Percentiles rank a stretch among this genome's conserved stretches.
These are phyloP conservation scores for Xyrichtys novacula DNA, from an alignment of 2,797 vertebrate genomes.

Conservation along the genomic window DNA sequence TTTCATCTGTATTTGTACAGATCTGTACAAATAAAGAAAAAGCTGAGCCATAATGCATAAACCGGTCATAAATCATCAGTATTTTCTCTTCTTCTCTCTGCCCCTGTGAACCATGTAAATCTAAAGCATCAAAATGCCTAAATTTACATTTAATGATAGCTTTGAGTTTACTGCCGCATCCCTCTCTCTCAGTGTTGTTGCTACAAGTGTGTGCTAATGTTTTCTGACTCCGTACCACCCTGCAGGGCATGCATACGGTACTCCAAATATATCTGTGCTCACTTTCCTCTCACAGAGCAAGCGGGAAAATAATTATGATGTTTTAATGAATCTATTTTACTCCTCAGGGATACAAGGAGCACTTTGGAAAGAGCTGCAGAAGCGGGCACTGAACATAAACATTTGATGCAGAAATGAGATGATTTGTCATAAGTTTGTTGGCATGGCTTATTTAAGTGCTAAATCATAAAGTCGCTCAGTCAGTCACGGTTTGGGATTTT, in stretches of 20 bases:
- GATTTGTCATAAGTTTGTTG: conserved; percentile 18
- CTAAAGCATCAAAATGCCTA: conserved; percentile 19
- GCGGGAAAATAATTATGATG: conserved; percentile 12
- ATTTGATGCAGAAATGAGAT: conserved; percentile 17
- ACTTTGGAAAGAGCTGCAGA: conserved; percentile 11
- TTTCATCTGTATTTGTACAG: too few relatives aligned
- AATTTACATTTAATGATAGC: conserved; percentile 40
- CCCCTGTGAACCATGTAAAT: conserved; percentile 1
- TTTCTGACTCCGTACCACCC: conserved; percentile 9
- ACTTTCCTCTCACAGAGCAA: conserved; percentile 6
- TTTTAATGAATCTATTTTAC: conserved; percentile 33
- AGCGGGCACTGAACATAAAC: conserved; percentile 5
- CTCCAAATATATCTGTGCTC: conserved; percentile 17
- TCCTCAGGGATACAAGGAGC: conserved; percentile 1
- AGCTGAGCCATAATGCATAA: neutral
- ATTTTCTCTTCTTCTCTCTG: neutral
- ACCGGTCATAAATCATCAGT: neutral
- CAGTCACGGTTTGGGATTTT: neutral
- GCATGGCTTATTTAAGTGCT: conserved; percentile 20
- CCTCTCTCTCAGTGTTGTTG: conserved; percentile 9
- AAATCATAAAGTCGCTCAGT: conserved; percentile 26
- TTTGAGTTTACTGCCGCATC: conserved; percentile 26
- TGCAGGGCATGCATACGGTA: conserved; percentile 19
- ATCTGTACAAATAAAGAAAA: neutral
- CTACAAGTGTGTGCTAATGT: conserved; percentile 25